phyloP scores from a whole-genome alignment of 1,140 invertebrate species.

The Dolichoris vasculosae region DNA sequence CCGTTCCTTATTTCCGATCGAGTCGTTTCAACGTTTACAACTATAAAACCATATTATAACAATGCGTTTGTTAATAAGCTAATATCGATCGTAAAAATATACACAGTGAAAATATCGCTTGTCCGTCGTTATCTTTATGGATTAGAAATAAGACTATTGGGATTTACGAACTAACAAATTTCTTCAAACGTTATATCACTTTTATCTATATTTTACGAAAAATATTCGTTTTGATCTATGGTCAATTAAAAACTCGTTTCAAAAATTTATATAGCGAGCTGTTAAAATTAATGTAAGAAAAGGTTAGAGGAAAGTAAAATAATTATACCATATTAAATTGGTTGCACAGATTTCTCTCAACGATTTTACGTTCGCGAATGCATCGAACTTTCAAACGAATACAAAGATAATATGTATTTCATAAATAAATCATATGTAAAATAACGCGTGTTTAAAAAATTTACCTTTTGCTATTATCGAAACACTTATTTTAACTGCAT shows the following conservation, averaged over 20 bases:
- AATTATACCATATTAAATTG: no score
- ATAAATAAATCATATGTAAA: no score
- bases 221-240: not conserved
- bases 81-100: not conserved
- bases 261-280: not conserved
- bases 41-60: not conserved
- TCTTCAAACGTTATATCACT: not conserved
- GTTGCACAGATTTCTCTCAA: not conserved
- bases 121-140: not conserved
- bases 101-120: not conserved
- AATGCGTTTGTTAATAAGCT: not conserved
- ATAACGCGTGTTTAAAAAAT: no score
- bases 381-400: no score
- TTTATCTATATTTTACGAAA: not conserved
- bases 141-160: not conserved
- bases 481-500: no score
- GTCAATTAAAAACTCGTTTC: not conserved
- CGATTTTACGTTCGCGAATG: not conserved
- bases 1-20: no score
- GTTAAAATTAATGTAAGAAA: not conserved
- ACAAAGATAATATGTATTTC: no score
- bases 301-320: not conserved
- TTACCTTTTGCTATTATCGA: no score
- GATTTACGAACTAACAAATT: not conserved
- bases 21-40: not conserved